Evolutionary conservation across 2,113 vertebrate genomes (phyloP).

Genomic region (Gymnarchus niloticus): DNA sequence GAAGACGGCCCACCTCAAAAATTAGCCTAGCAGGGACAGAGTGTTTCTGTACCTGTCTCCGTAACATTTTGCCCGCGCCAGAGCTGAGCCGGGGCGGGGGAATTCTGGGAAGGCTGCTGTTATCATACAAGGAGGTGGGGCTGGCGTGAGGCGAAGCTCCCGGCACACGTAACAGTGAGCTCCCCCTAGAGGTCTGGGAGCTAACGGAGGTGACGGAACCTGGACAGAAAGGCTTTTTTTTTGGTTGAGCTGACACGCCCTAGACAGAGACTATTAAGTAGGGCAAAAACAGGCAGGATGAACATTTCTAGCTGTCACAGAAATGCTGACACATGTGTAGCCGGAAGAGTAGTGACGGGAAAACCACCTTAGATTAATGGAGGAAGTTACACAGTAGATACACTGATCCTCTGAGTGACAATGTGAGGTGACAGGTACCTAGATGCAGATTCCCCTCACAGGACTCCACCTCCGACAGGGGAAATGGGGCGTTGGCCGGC

Average conservation of each 20-base stretch:
- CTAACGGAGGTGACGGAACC: conserved; percentile 72
- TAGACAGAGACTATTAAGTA: not conserved
- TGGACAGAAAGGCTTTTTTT: conserved; percentile 43
- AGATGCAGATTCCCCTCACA: conserved; percentile 41
- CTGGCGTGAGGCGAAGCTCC: conserved; percentile 51
- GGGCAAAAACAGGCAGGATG: not conserved
- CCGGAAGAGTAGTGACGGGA: not conserved
- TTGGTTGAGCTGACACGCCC: not conserved
- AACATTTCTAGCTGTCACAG: not conserved
- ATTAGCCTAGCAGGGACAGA: not conserved
- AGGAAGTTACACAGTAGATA: not conserved
- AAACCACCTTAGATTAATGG: not conserved
- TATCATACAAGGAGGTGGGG: conserved; percentile 46
- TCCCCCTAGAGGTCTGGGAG: conserved; percentile 58
- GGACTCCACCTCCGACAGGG: conserved; percentile 56
- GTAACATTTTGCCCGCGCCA: conserved; percentile 59
- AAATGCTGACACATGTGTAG: not conserved
- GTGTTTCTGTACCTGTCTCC: conserved; percentile 66
- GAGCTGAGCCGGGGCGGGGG: conserved; percentile 47
- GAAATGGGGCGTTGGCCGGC: conserved; percentile 63
- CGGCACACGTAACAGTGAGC: conserved; percentile 67
- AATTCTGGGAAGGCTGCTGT: conserved; percentile 45
- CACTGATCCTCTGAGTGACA: not conserved
- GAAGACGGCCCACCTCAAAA: not conserved
- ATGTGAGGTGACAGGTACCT: conserved; percentile 13